These are phyloP conservation scores for Sebastes kiyomatsui DNA, from an alignment of 2,797 vertebrate species.

Conservation along the genomic window DNA sequence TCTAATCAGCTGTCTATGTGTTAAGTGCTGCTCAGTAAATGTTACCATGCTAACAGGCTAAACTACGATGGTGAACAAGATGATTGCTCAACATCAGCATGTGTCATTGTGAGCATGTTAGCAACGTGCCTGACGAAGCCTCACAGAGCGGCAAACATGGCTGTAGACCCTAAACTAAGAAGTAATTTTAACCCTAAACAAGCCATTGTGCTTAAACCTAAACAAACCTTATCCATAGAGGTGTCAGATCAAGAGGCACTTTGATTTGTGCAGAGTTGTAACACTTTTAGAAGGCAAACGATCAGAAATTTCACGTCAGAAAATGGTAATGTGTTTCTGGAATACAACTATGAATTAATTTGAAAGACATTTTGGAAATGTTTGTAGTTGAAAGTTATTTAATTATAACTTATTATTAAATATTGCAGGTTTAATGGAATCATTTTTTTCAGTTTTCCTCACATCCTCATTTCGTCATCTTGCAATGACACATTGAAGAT, in stretches of 20 bases:
- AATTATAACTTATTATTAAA: background rate
- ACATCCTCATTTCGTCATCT: constrained; percentile 14
- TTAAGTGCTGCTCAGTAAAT: background rate
- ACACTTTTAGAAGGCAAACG: background rate
- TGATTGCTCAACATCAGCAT: background rate
- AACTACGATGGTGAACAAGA: background rate
- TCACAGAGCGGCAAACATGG: background rate
- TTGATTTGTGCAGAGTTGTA: background rate
- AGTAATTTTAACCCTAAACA: background rate
- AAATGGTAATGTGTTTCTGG: background rate
- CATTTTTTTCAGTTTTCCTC: background rate
- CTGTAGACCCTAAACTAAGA: background rate
- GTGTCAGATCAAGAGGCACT: background rate
- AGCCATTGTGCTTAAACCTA: background rate
- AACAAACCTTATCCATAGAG: background rate
- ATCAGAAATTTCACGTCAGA: background rate
- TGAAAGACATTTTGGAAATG: background rate
- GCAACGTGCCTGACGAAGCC: background rate
- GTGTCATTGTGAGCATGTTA: background rate
- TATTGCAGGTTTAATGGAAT: background rate
- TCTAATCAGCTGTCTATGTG: background rate
- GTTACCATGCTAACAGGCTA: background rate
- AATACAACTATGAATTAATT: background rate
- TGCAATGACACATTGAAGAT: constrained; percentile 13
- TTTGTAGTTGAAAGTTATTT: background rate